A percentile compares a stretch with the other conserved stretches of the same genome.
These are phyloP conservation scores for Nomada ruficornis DNA, from an alignment of 2,888 invertebrate species.

Conservation along the genomic window DNA sequence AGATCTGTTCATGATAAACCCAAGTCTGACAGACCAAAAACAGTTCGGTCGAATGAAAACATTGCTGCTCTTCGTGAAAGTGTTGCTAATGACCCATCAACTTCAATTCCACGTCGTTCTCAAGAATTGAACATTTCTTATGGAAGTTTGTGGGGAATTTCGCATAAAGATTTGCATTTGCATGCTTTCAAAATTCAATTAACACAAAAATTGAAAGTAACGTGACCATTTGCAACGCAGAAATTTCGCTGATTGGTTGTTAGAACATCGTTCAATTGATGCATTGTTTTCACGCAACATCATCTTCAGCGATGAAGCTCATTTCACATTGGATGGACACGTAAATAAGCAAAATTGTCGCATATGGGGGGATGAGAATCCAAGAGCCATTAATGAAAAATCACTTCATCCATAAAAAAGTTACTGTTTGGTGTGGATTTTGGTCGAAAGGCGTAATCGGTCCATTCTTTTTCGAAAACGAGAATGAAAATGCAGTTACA, in stretches of 20 bases:
- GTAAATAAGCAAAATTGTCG: constrained; percentile 78
- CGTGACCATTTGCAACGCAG: neutral
- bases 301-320: constrained; percentile 10
- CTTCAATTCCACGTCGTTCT: constrained; percentile 8
- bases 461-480: constrained; percentile 78
- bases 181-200: neutral
- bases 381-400: constrained; percentile 70
- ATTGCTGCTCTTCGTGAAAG: neutral
- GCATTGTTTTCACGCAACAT: constrained; percentile 8
- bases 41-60: neutral
- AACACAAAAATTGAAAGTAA: neutral
- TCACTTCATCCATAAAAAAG: constrained; percentile 77
- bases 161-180: neutral
- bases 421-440: constrained; percentile 81
- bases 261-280: constrained; percentile 11
- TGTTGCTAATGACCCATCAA: constrained; percentile 4
- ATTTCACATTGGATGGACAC: neutral
- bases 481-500: neutral
- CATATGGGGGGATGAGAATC: constrained; percentile 74
- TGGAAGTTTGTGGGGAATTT: constrained; percentile 7
- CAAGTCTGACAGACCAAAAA: neutral
- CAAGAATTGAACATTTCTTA: constrained; percentile 17
- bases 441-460: constrained; percentile 79
- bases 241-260: constrained; percentile 20
- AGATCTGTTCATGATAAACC: constrained; percentile 9